A percentile compares a stretch with the other conserved stretches of the same genome.
Conservation (phyloP, 2,113 vertebrate species). For the Microtus oregoni region DNA sequence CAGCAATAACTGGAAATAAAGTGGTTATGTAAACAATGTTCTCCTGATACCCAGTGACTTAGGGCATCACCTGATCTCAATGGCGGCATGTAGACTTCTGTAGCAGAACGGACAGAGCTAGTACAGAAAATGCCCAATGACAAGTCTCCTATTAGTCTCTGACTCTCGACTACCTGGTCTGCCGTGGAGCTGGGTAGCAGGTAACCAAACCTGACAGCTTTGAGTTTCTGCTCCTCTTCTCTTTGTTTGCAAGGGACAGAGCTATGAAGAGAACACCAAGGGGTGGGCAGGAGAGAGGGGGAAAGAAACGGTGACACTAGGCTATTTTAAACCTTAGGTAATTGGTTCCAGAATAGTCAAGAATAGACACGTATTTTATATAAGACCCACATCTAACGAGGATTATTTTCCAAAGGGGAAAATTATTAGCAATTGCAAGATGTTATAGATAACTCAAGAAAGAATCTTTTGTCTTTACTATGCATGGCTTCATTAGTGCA, state of each 20-base stretch:
- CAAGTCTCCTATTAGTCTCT: background rate
- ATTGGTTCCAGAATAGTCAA: conserved; percentile 48
- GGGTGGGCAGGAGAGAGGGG: background rate
- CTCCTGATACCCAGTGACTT: background rate
- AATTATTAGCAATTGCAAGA: conserved; percentile 53
- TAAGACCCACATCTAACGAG: conserved; percentile 28
- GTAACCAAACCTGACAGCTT: background rate
- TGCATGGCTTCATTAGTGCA: background rate
- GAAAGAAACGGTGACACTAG: background rate
- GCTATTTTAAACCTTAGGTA: conserved; percentile 55
- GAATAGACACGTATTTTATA: conserved; percentile 52
- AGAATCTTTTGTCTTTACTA: conserved; percentile 41
- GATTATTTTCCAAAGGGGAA: conserved; percentile 53
- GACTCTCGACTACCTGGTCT: background rate
- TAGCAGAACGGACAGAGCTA: background rate
- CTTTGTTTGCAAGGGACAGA: background rate
- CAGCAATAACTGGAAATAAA: background rate
- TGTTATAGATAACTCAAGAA: conserved; percentile 9
- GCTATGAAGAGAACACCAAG: background rate
- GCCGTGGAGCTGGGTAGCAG: background rate
- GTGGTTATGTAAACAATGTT: background rate
- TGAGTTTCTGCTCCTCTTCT: background rate
- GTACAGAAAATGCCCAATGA: background rate
- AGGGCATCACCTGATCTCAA: background rate
- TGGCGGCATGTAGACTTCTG: background rate